A percentile compares a stretch with the other conserved stretches of the same genome.
Conservation (phyloP, 1,140 invertebrate species). For the Steinernema khuongi region DNA sequence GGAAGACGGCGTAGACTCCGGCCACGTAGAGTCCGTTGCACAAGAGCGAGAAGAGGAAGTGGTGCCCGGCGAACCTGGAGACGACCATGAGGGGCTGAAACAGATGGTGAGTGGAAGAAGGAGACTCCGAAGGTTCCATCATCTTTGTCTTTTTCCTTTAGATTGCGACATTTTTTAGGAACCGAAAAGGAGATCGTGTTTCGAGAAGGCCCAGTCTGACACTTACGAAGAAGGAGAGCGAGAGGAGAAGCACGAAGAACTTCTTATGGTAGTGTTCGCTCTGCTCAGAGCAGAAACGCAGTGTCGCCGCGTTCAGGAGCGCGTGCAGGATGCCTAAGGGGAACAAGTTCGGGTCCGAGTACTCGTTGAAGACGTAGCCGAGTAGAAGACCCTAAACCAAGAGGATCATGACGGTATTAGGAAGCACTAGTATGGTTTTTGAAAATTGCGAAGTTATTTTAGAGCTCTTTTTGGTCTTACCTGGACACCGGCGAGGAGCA, state of each 20-base stretch:
- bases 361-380: neutral
- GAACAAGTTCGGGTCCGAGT: neutral
- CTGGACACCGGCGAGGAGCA: neutral
- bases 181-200: no score
- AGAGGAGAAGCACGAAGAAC: neutral
- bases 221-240: neutral
- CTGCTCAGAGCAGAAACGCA: neutral
- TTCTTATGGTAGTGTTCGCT: neutral
- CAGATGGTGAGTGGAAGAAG: no score
- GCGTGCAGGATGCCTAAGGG: neutral
- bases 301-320: neutral
- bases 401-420: no score
- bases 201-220: no score
- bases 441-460: no score
- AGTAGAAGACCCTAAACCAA: neutral
- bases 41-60: neutral
- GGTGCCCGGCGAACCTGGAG: neutral
- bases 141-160: no score
- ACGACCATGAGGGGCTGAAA: neutral
- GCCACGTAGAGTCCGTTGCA: neutral
- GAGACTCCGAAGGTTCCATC: no score
- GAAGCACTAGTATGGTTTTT: no score
- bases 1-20: neutral
- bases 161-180: no score
- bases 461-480: no score